phyloP scores from a whole-genome alignment of 2,888 invertebrate genomes.

The Diplolepis rosae region DNA sequence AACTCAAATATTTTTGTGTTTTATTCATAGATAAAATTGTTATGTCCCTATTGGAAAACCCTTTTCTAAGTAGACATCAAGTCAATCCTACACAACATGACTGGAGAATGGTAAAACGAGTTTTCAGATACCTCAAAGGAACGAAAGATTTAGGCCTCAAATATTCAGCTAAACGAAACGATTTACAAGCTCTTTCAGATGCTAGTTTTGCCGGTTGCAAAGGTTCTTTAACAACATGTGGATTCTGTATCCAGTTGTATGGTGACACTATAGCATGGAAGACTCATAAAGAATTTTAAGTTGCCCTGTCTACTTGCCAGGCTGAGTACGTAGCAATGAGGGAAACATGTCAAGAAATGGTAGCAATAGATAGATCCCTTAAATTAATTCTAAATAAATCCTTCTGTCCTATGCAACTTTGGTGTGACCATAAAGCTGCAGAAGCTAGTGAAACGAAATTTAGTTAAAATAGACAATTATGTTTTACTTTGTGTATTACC shows the following conservation, averaged over 20 bases:
- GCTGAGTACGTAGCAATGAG: background rate
- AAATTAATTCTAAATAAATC: background rate
- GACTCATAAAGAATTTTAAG: background rate
- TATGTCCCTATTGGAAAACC: no score
- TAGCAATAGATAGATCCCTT: background rate
- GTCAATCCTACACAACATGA: constrained; percentile 33
- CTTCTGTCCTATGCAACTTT: background rate
- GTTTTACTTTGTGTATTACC: no score
- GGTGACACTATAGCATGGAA: constrained; percentile 19
- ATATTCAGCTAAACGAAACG: background rate
- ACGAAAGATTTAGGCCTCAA: background rate
- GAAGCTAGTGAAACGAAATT: no score
- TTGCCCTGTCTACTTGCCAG: background rate
- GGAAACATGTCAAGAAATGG: background rate
- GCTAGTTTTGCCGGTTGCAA: constrained; percentile 15
- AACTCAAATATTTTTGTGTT: no score
- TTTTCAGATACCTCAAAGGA: constrained; percentile 35
- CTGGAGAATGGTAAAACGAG: constrained; percentile 37
- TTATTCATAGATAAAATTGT: no score
- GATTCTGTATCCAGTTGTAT: constrained; percentile 7
- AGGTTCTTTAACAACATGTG: background rate
- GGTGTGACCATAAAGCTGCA: no score
- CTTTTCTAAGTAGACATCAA: constrained; percentile 35
- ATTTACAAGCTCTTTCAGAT: background rate
- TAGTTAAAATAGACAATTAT: no score